A percentile compares a stretch with the other conserved stretches of the same genome.
phyloP scores from a whole-genome alignment of 2,888 invertebrate genomes.

The Sclerodermus sp. region DNA sequence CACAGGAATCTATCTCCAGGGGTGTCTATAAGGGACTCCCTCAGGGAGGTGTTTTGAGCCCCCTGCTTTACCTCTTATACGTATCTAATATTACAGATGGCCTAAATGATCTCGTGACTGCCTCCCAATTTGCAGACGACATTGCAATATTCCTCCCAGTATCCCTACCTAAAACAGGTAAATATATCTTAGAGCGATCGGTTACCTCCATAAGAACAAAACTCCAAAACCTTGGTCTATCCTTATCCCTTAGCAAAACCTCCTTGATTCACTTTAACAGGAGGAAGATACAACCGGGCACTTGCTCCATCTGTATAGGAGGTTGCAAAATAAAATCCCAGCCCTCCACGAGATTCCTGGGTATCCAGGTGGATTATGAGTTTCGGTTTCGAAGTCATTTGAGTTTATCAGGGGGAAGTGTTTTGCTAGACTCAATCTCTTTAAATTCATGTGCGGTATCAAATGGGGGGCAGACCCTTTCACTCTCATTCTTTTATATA shows the following conservation, averaged over 20 bases:
- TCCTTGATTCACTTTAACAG: constrained; percentile 2
- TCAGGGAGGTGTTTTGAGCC: constrained; percentile 15
- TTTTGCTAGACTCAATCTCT: background rate
- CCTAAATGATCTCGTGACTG: background rate
- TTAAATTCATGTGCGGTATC: constrained; percentile 9
- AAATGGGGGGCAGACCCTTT: background rate
- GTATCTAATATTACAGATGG: constrained; percentile 1
- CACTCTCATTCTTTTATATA: background rate
- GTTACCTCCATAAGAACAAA: background rate
- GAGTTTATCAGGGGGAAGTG: background rate
- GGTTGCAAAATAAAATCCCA: background rate
- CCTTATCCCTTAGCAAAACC: background rate
- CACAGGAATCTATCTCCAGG: background rate
- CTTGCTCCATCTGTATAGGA: background rate
- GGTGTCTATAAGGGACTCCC: constrained; percentile 11
- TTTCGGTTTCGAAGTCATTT: background rate
- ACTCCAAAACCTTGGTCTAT: background rate
- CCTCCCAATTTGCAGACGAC: constrained; percentile 15
- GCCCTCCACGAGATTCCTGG: background rate
- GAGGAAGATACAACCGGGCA: background rate
- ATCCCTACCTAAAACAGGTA: background rate
- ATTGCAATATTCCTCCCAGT: constrained; percentile 4
- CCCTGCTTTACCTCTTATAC: constrained; percentile 8
- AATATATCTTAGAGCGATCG: background rate
- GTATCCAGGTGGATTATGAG: background rate